Evolutionary conservation across 1,140 invertebrate genomes (phyloP).

Genomic region (Caerostris darwini): DNA sequence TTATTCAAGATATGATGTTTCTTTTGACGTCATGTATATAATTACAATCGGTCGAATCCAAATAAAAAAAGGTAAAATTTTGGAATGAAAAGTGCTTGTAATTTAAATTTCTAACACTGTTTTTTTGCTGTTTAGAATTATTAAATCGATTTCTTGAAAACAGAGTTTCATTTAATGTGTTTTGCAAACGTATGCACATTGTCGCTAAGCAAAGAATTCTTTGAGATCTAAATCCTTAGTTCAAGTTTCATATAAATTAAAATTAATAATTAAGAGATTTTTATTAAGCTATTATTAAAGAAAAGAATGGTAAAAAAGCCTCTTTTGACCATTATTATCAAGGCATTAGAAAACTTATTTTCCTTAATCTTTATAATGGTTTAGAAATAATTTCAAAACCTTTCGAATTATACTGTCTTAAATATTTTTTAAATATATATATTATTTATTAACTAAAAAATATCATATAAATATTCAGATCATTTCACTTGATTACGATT

Average conservation of each 20-base stretch:
- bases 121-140: neutral
- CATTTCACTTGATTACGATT: no score
- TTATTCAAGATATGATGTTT: slow-evolving; percentile 56
- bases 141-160: neutral
- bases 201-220: neutral
- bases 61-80: neutral
- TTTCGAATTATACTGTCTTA: no score
- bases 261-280: neutral
- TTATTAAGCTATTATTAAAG: no score
- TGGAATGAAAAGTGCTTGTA: neutral
- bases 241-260: neutral
- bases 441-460: no score
- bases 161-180: neutral
- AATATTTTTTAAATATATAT: no score
- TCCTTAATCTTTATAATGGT: no score
- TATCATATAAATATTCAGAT: no score
- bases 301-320: no score
- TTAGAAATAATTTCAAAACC: no score
- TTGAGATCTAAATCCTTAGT: neutral
- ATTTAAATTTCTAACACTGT: neutral
- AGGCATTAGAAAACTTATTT: no score
- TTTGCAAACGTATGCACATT: neutral
- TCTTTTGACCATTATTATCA: no score
- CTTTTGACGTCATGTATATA: neutral
- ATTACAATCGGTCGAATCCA: neutral